These are phyloP conservation scores for Limosa lapponica DNA, from an alignment of 2,797 vertebrate species.

Conservation along the genomic window DNA sequence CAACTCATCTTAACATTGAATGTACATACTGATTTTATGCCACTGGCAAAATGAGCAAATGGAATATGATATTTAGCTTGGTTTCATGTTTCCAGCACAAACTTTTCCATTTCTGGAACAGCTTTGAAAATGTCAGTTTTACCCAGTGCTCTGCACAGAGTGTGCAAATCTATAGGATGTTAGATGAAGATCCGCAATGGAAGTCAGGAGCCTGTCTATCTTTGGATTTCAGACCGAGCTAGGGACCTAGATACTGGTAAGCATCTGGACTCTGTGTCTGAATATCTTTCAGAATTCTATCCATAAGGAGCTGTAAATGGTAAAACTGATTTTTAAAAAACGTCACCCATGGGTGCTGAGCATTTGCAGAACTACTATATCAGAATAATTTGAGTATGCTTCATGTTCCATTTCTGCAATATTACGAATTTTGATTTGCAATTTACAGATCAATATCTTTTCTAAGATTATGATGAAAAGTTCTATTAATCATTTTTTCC, in stretches of 20 bases:
- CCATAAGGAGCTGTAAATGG: not conserved
- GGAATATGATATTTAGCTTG: not conserved
- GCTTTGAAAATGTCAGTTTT: not conserved
- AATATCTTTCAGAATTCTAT: slow-evolving; percentile 1
- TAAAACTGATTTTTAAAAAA: not conserved
- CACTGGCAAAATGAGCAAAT: not conserved
- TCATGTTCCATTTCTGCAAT: not conserved
- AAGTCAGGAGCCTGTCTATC: not conserved
- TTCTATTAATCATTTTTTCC: not conserved
- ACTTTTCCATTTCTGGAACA: not conserved
- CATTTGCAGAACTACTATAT: not conserved
- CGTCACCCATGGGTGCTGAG: not conserved
- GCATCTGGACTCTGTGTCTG: not conserved
- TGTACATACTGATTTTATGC: not conserved
- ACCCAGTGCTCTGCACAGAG: not conserved
- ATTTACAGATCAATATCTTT: not conserved
- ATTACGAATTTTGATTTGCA: not conserved
- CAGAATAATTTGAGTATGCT: not conserved
- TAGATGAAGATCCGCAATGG: not conserved
- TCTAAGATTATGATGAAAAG: not conserved
- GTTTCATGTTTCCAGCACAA: not conserved
- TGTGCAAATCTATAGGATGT: not conserved
- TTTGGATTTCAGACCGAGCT: not conserved
- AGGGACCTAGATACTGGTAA: not conserved
- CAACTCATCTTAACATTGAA: not conserved